phyloP scores from a whole-genome alignment of 2,113 vertebrate species.

The Grammomys surdaster region DNA sequence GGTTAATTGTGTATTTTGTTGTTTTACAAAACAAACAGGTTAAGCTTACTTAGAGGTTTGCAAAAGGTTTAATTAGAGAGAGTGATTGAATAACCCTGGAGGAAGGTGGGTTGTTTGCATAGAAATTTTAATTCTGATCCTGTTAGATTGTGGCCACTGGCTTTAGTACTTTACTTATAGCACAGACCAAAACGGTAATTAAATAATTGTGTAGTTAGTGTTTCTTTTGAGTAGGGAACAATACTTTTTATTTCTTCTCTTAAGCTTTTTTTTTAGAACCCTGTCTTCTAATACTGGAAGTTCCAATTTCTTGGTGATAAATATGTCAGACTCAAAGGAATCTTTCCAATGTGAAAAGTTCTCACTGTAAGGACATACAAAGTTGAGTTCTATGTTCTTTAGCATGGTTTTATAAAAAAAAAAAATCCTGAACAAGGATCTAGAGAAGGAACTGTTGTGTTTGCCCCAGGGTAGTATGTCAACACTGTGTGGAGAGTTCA shows the following conservation, averaged over 20 bases:
- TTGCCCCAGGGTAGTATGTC: not conserved
- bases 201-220: conserved; percentile 59
- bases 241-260: conserved; percentile 44
- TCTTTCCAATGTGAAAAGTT: not conserved
- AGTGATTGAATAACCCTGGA: conserved; percentile 49
- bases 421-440: not conserved
- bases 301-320: conserved; percentile 28
- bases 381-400: conserved; percentile 58
- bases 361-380: conserved; percentile 41
- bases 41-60: conserved; percentile 59
- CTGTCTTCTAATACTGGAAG: not conserved
- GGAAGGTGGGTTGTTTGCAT: conserved; percentile 40
- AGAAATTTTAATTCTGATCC: conserved; percentile 63
- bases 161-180: conserved; percentile 39
- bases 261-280: not conserved
- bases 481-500: not conserved
- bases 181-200: conserved; percentile 41
- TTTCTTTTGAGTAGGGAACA: conserved; percentile 57
- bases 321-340: conserved; percentile 18
- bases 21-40: conserved; percentile 44
- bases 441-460: conserved; percentile 4
- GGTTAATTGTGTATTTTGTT: conserved; percentile 58
- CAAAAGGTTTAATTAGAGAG: conserved; percentile 54
- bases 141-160: conserved; percentile 33
- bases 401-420: conserved; percentile 12